Evolutionary conservation across 2,113 vertebrate genomes (phyloP), one percentile per base, ranked within the genome.

Genomic region (Delphinus delphis): DNA sequence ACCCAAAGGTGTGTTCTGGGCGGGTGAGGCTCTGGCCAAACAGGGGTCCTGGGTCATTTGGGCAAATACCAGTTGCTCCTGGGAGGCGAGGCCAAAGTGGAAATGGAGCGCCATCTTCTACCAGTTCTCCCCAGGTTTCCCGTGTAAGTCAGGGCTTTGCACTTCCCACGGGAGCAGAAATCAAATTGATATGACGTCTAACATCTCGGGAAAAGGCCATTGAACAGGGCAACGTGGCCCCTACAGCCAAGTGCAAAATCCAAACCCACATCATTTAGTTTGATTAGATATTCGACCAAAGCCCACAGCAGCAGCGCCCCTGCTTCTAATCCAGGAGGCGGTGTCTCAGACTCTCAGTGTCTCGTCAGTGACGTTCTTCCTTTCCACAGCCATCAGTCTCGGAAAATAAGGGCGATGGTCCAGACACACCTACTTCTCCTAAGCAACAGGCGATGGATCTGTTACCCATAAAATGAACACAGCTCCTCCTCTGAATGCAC

Each of bases 341-440:
- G 58, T 17, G 23, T 38, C 73, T 13, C 13, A 80, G 26, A 13
- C 11, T 14, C 53, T 70, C 26, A 18, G 3, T 3, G 21, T 60
- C 13, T 50, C 9, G 0, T 47, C 14, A 5, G 33, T 6, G 62
- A 65, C 0, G 0, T 10, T 20, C 47, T 62, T 77, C 60, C 26
- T 55, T 23, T 58, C 11, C 3, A 23, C 2, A 9, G 10, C 13
- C 53, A 26, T 79, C 87, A 14, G 4, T 11, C 67, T 89, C 70
- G 26, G 68, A n/a, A 70, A 92, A 60, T 0, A 12, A 65, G 47
- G 9, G 62, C 18, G 31, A 53, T 4, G 1, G 60, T 38, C 36
- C 26, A 25, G 63, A 68, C 50, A 38, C 15, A 15, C 18, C 2
- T 5, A 5, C 3, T n/a, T 55, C 79, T 60, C 65, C 31, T 6